Evolutionary conservation across 1,140 invertebrate species (phyloP), one percentile per base, ranked within the genome.

Genomic region (Heliconius eleuchia): DNA sequence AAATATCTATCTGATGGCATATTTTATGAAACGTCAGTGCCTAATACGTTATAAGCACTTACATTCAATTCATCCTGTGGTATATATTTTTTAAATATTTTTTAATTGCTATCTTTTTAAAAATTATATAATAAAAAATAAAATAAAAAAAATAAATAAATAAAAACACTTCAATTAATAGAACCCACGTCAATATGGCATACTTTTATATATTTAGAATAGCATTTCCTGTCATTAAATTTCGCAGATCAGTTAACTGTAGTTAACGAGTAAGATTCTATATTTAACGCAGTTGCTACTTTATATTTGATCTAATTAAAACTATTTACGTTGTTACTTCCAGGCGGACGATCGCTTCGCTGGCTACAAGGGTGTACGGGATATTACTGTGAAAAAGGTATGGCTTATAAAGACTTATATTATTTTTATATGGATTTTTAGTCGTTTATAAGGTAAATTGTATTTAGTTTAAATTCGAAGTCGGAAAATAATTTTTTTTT

Each of bases 311-410:
- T 27, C 23, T 66, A 66, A 66, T 66, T 66, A 27, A 66, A 66
- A 27, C 11, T 27, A 66, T 66, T 30, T 30, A 16, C 23, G 23
- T 66, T 74, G 82, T 78, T 85, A 79, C 74, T 94, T 92, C 75
- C 95, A 96, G 96, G 95, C 96, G 60, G 97, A 98, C 92, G 97
- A 98, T 90, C 96, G 95, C 80, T 95, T 93, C 85, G 95, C 95
- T 74, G 96, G 96, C 76, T 98, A 96, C 95, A 97, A 97, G 90
- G 97, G 97, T 78, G 96, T 98, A 8, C 95, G 96, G 80, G 96
- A 96, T 30, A 96, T 98, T 73, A 96, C 96, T 66, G 96, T 98
- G 85, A 97, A 97, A 94, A 98, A 98, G 96, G 97, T 97, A 87
- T 46, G 77, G 42, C 11, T 46, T 42, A 13, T 42, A 42, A 13